phyloP scores from a whole-genome alignment of 2,113 vertebrate genomes.

The Columba livia region DNA sequence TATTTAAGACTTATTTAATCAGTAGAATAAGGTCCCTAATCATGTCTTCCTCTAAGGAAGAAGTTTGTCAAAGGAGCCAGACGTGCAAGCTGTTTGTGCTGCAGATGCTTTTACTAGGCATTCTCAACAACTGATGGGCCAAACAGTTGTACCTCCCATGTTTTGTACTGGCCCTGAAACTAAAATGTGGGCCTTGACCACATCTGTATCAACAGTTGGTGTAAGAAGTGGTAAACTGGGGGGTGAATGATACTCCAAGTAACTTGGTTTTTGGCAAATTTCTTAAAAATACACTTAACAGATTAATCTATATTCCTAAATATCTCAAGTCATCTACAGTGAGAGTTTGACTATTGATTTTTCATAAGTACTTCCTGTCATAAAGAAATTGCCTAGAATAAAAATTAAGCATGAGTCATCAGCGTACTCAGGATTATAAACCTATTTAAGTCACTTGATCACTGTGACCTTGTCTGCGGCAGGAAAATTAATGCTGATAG shows the following conservation, averaged over 20 bases:
- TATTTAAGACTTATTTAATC: not conserved
- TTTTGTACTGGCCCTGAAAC: not conserved
- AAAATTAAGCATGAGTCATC: not conserved
- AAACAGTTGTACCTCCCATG: not conserved
- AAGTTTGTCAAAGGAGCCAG: not conserved
- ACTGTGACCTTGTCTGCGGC: not conserved
- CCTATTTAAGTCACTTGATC: not conserved
- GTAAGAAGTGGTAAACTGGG: not conserved
- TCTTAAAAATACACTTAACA: not conserved
- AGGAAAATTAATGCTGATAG: not conserved
- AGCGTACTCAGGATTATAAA: not conserved
- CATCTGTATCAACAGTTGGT: not conserved
- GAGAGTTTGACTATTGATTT: not conserved
- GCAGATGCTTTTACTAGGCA: not conserved
- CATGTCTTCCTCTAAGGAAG: not conserved
- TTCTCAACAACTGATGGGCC: not conserved
- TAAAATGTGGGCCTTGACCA: not conserved
- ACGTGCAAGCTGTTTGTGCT: not conserved
- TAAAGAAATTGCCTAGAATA: not conserved
- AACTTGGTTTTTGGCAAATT: not conserved
- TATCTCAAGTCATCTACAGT: not conserved
- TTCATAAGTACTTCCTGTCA: not conserved
- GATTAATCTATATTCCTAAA: not conserved
- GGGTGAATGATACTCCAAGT: accelerated
- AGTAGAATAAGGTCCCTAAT: not conserved